Evolutionary conservation across 2,797 vertebrate species (phyloP).

Genomic region (Coracias cyanogaster): DNA sequence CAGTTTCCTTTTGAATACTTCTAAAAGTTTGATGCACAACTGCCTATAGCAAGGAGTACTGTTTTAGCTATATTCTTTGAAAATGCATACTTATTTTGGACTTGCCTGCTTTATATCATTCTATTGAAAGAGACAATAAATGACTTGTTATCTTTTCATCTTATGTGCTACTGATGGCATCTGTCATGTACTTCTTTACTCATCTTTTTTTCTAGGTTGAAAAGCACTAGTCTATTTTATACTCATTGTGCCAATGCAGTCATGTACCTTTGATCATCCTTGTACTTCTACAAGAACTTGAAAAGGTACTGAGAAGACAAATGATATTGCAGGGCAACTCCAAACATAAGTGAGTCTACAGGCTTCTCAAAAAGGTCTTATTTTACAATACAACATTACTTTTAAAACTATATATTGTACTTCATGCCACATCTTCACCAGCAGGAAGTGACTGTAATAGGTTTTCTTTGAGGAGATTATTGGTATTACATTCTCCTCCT

Average conservation of each 20-base stretch:
- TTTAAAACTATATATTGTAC: neutral
- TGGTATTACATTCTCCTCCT: neutral
- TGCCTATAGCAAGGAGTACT: neutral
- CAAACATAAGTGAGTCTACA: neutral
- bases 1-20: neutral
- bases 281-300: neutral
- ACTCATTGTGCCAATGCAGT: neutral
- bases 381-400: neutral
- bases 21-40: neutral
- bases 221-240: neutral
- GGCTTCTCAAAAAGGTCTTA: neutral
- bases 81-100: neutral
- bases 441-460: fast-evolving
- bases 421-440: neutral
- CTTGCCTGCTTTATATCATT: neutral
- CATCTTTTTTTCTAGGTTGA: neutral
- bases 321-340: neutral
- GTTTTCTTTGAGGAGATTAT: neutral
- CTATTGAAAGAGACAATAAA: neutral
- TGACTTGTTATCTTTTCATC: conserved; percentile 17
- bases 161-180: neutral
- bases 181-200: conserved; percentile 15
- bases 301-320: neutral
- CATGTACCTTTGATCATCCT: conserved; percentile 35
- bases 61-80: neutral